A percentile compares a stretch with the other conserved stretches of the same genome.
phyloP scores from a whole-genome alignment of 2,888 invertebrate species.

The Cancer borealis region DNA sequence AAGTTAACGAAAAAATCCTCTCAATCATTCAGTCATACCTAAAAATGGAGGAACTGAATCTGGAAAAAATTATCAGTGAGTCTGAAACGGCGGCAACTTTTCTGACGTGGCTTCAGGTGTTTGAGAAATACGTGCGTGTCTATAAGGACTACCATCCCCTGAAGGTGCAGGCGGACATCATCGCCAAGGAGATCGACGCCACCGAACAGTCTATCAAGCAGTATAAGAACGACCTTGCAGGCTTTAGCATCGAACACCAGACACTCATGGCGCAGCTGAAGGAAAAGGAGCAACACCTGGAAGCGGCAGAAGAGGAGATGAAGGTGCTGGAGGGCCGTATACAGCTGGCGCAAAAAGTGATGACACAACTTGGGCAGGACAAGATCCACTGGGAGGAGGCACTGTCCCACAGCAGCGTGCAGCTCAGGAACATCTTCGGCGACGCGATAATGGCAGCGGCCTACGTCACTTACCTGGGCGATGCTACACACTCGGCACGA shows the following conservation, averaged over 20 bases:
- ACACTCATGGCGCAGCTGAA: constrained; percentile 72
- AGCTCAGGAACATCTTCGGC: constrained; percentile 65
- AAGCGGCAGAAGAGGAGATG: constrained; percentile 75
- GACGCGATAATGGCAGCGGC: constrained; percentile 72
- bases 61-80: constrained; percentile 60
- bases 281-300: constrained; percentile 74
- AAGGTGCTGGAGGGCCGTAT: constrained; percentile 74
- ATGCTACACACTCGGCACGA: constrained; percentile 55
- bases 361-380: constrained; percentile 71
- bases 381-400: constrained; percentile 75
- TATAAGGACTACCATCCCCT: constrained; percentile 76
- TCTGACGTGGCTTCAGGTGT: constrained; percentile 69
- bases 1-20: constrained; percentile 69
- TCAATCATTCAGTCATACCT: constrained; percentile 63
- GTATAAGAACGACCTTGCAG: constrained; percentile 71
- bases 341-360: constrained; percentile 75
- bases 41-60: constrained; percentile 59
- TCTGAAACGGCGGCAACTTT: constrained; percentile 65
- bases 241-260: constrained; percentile 74
- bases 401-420: constrained; percentile 57
- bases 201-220: constrained; percentile 69
- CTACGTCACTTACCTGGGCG: constrained; percentile 71
- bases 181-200: constrained; percentile 73
- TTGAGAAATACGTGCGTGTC: constrained; percentile 73
- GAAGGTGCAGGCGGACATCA: constrained; percentile 76